These are phyloP conservation scores for Laspeyria flexula DNA, from an alignment of 2,888 invertebrate genomes.

Conservation along the genomic window DNA sequence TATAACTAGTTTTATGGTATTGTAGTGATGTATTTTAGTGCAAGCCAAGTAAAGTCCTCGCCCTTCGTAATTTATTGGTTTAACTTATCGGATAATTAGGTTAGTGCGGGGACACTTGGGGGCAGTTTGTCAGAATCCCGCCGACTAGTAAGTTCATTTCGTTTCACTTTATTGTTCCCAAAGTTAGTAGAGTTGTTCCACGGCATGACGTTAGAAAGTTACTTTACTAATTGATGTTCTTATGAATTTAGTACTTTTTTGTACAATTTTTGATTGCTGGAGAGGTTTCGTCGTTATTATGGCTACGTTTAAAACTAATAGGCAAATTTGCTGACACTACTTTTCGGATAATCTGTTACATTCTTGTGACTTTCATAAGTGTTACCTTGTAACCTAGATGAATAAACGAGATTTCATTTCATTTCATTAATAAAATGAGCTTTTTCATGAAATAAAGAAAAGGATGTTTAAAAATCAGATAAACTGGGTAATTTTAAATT, in stretches of 20 bases:
- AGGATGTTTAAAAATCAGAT: too few species aligned
- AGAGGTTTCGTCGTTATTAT: too few species aligned
- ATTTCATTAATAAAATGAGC: too few species aligned
- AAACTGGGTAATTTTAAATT: too few species aligned
- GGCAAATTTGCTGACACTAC: too few species aligned
- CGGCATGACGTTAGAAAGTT: constrained; percentile 19
- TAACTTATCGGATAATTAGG: constrained; percentile 75
- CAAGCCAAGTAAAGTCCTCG: constrained; percentile 34
- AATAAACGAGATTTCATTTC: too few species aligned
- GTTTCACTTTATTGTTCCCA: constrained; percentile 48
- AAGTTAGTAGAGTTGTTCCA: constrained; percentile 29
- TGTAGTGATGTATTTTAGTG: constrained; percentile 22
- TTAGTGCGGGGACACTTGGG: constrained; percentile 69
- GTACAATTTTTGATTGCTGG: too few species aligned
- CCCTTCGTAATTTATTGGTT: constrained; percentile 64
- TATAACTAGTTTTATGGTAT: background rate
- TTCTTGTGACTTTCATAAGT: too few species aligned
- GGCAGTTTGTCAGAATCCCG: constrained; percentile 71
- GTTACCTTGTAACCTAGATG: too few species aligned
- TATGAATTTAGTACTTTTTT: background rate
- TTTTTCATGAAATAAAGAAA: too few species aligned
- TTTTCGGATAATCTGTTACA: too few species aligned
- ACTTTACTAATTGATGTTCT: constrained; percentile 2
- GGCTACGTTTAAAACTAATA: too few species aligned
- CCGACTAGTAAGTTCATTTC: constrained; percentile 50